These are phyloP conservation scores for Scaptomyza montana DNA, from an alignment of 1,140 invertebrate species.

Conservation along the genomic window DNA sequence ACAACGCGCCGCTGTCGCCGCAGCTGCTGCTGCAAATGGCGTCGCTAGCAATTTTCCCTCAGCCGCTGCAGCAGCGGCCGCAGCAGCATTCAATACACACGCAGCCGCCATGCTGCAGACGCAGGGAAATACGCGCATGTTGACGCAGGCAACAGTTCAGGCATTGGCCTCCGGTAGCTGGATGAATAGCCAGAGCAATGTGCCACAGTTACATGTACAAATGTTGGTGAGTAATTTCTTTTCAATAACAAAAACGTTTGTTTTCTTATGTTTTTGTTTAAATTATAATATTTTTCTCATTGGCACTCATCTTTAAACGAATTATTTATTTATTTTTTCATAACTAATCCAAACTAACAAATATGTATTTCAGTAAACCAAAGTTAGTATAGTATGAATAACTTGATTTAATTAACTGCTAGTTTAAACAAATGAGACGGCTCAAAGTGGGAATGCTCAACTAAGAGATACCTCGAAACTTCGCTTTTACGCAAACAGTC, in stretches of 20 bases:
- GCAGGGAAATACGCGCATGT: slow-evolving; percentile 62
- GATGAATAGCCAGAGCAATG: slow-evolving; percentile 73
- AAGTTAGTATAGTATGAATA: no score
- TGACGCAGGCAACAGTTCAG: slow-evolving; percentile 74
- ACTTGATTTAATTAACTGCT: no score
- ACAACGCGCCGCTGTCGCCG: slow-evolving; percentile 60
- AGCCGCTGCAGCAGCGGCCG: slow-evolving; percentile 65
- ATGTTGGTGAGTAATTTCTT: slow-evolving; percentile 72
- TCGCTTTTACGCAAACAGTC: no score
- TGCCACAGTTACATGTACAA: slow-evolving; percentile 76
- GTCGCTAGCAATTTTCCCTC: slow-evolving; percentile 50
- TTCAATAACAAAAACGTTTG: background rate
- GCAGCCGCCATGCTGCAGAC: slow-evolving; percentile 61
- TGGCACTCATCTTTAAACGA: no score
- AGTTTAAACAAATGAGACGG: no score
- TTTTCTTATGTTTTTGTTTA: no score
- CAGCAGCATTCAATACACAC: slow-evolving; percentile 67
- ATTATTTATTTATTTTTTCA: no score
- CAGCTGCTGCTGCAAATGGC: slow-evolving; percentile 55
- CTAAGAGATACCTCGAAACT: no score
- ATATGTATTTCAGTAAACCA: no score
- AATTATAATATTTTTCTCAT: background rate
- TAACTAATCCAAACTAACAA: no score
- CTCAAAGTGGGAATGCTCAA: no score
- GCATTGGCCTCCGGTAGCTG: slow-evolving; percentile 72